Evolutionary conservation across 2,888 invertebrate genomes (phyloP), one percentile per base, ranked within the genome.

Genomic region (Buathra laborator): DNA sequence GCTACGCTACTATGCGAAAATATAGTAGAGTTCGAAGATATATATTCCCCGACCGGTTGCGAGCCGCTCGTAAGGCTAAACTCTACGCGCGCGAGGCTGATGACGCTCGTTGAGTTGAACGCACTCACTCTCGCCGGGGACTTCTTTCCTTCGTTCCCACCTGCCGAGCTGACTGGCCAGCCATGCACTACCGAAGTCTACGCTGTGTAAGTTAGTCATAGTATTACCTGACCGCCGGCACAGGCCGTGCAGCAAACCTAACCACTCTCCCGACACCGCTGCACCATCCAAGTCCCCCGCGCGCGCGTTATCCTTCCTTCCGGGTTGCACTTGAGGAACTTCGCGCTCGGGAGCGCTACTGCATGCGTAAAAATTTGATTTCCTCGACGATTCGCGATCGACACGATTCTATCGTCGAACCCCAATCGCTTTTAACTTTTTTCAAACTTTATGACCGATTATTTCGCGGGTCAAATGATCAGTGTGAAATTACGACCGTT

Each of bases 51-150:
- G 64, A 64, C 64, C 32, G 16, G 64, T 43, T 64, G 64, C 16
- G 16, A 43, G 16, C 24, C 24, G 37, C 37, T 43, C 16, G 64
- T 16, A 10, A 64, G 37, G 51, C 16, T 7, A 14, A 62, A 2
- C 37, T 37, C 7, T 9, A 16, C 64, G 75, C 64, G 53, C 78
- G 84, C 78, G 78, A 81, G 78, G 74, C 74, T 59, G 85, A 82
- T 85, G 82, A 66, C 75, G 72, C 68, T 79, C 79, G 82, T 85
- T 62, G 85, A 85, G 85, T 85, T 85, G 85, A 85, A 85, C 85
- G 85, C 79, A 85, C 85, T 85, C 85, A 85, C 85, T 85, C 85
- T 85, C 85, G 85, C 82, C 78, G 77, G 56, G 24, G 67, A 82
- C 76, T 82, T 79, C 82, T 71, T 82, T 70, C 59, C 66, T 79